Base-by-base conservation (phyloP, 2,113 vertebrate genomes). In the Silurus asotus region DNA sequence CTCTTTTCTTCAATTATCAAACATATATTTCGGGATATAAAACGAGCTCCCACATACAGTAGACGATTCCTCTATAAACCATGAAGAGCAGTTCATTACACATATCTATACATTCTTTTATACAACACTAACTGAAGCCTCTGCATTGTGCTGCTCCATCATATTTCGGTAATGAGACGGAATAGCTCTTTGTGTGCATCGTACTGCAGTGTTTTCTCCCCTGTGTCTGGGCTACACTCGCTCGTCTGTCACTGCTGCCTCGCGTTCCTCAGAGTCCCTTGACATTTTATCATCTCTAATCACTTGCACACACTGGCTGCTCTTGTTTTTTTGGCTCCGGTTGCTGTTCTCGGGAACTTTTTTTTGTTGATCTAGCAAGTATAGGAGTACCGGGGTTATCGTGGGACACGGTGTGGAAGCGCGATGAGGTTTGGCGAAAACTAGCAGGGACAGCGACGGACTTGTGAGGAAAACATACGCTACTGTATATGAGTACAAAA, bases 161-260 rank as follows among this genome's bases (percentile, higher is more conserved):
- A 61, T 51, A 85, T 78, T 67, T 65, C 6, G 2, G 25, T 78
- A 64, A 78, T 78, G 61, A 85, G 28, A 78, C 45, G 49, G 62
- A 65, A 77, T 67, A 13, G 23, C 53, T 17, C 15, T 15, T 7
- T 77, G 3, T 64, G 48, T 55, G 17, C 48, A 76, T 48, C 1
- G 58, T 37, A 48, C 59, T n/a, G n/a, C 19, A 11, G 28, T 75
- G 48, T 87, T n/a, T 56, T 64, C 49, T n/a, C 48, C 15, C 15
- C 67, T 65, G 76, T 74, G 53, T 56, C 48, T 53, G 62, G 37
- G 45, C 19, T 37, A 45, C 74, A 80, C 69, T 64, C 55, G 62
- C 62, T 61, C 70, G 83, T 88, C 83, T 70, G 75, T 88, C 87
- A 77, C 64, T 65, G 45, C 58, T 59, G 48, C 82, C 37, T 85